Conservation (phyloP, 2,888 invertebrate species). For the Agrotis exclamationis region DNA sequence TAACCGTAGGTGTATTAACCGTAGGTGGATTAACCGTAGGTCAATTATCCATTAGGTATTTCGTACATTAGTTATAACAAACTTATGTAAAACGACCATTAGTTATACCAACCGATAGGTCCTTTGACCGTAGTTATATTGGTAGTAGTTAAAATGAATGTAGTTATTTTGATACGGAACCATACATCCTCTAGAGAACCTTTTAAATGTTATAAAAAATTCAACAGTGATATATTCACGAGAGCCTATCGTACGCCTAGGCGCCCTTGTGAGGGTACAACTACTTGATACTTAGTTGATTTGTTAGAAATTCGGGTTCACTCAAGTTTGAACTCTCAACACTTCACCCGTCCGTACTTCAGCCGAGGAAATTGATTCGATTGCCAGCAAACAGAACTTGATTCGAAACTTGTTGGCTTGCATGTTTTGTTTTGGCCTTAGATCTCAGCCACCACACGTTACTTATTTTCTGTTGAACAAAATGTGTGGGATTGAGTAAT, state of each 20-base stretch:
- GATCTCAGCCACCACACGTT: no score
- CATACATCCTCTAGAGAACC: neutral
- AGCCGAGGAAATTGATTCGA: conserved; percentile 21
- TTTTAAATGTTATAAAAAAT: conserved; percentile 14
- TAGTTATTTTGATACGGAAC: no score
- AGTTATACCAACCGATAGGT: no score
- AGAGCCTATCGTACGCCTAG: neutral
- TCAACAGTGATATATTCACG: neutral
- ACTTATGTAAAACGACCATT: no score
- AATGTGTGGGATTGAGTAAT: no score
- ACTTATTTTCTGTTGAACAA: no score
- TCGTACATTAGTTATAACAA: no score
- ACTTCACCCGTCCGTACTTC: conserved; percentile 16
- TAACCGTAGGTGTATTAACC: no score
- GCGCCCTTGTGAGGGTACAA: conserved; percentile 4
- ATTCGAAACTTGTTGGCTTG: conserved; percentile 8
- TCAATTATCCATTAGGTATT: no score
- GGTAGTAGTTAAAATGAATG: no score
- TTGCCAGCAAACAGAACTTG: conserved; percentile 23
- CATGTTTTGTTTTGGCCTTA: neutral
- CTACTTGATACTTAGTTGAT: conserved; percentile 1
- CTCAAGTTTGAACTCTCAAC: conserved; percentile 1
- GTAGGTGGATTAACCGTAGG: no score
- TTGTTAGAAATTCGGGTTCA: conserved; percentile 20
- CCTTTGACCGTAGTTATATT: no score